Base-by-base conservation (phyloP, 2,113 vertebrate species). In the Paradoxurus hermaphroditus region DNA sequence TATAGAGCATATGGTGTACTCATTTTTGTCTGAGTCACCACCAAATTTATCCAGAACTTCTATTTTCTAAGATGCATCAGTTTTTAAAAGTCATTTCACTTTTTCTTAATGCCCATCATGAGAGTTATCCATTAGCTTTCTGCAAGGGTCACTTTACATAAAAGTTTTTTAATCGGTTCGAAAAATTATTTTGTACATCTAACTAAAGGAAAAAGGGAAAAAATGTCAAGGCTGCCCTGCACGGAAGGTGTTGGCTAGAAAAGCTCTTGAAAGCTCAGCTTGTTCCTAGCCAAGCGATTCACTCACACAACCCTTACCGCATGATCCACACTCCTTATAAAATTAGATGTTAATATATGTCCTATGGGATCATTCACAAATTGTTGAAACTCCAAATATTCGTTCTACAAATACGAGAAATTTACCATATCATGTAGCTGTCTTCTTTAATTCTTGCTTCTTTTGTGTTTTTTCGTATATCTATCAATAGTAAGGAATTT, bases 21-120 rank as follows among this genome's bases (percentile, higher is more conserved):
- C 86, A 41, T 85, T 97, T 96, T 92, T 97, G 46, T 67, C 82
- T 93, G 93, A 89, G 14, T 95, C 90, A 92, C 53, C 70, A 88
- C 56, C 34, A 25, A 27, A 85, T 87, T 87, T 96, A 81, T 77
- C 51, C 84, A 65, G 46, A 85, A 85, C 36, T 95, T 94, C 31
- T 67, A 19, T 94, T 90, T 94, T 70, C 84, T 63, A 36, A 83
- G 39, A 77, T 23, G 6, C 84, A 88, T 90, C 75, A 86, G 21
- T 29, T 95, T 95, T 95, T 77, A 53, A 90, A 91, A 97, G 62
- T 7, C 31, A 6, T 92, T 87, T 79, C 15, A 34, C 3, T 62
- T 62, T 96, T 84, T 44, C 1, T 51, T 67, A 56, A 87, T 92
- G 88, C 65, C 56, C 21, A 29, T 84, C 63, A 25, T 88, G 90